Conservation (phyloP, 2,888 invertebrate species). For the Entomobrya proxima region DNA sequence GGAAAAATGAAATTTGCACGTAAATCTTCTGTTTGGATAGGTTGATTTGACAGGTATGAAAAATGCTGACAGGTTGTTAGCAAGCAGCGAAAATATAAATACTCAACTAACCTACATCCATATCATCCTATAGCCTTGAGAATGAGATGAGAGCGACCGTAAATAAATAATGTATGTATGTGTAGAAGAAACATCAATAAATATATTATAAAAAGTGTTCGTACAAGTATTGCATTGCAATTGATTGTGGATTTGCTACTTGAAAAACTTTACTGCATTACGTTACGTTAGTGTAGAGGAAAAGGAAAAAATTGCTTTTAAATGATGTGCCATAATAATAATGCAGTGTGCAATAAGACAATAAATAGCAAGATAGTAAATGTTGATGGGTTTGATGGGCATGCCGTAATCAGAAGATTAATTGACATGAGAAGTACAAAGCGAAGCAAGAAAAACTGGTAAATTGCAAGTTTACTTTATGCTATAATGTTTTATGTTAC, state of each 20-base stretch:
- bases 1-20: constrained; percentile 19
- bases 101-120: neutral
- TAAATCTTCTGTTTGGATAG: constrained; percentile 42
- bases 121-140: constrained; percentile 26
- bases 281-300: constrained; percentile 21
- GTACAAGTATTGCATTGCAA: neutral
- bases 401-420: constrained; percentile 24
- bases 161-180: constrained; percentile 22
- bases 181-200: constrained; percentile 1
- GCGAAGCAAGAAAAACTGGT: neutral
- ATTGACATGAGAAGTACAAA: constrained; percentile 29
- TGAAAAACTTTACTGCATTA: constrained; percentile 3
- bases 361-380: neutral
- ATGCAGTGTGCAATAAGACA: neutral
- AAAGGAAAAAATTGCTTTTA: constrained; percentile 32
- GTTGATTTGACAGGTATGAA: constrained; percentile 64
- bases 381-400: constrained; percentile 28
- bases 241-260: neutral
- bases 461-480: constrained; percentile 28
- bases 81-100: constrained; percentile 38
- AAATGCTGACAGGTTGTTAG: constrained; percentile 55
- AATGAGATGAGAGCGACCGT: neutral
- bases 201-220: neutral
- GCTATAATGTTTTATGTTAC: neutral
- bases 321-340: constrained; percentile 42